These are phyloP conservation scores for Pluvialis apricaria DNA, from an alignment of 2,113 vertebrate genomes.

Conservation along the genomic window DNA sequence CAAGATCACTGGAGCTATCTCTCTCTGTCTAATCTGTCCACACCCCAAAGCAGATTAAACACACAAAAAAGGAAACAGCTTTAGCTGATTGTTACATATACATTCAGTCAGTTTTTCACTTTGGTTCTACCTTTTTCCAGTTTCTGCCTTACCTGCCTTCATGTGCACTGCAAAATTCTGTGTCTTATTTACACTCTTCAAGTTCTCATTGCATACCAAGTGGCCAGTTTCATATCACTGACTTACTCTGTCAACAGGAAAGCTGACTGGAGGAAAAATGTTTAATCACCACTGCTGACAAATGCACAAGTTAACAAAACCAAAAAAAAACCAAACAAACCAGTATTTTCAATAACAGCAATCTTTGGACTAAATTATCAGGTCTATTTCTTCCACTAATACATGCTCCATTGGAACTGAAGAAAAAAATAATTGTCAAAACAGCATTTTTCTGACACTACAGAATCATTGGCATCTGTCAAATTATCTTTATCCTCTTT, in stretches of 20 bases:
- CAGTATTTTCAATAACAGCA: not conserved
- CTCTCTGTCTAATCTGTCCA: not conserved
- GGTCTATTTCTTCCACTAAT: not conserved
- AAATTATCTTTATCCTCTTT: not conserved
- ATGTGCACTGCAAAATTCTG: not conserved
- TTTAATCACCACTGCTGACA: not conserved
- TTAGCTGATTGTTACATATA: not conserved
- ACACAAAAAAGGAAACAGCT: not conserved
- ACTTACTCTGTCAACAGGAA: not conserved
- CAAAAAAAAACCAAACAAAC: too few species aligned
- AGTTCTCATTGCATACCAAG: not conserved
- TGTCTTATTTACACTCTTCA: not conserved
- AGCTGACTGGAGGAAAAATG: not conserved
- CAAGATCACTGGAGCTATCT: not conserved
- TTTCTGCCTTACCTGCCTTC: not conserved
- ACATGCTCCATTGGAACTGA: not conserved
- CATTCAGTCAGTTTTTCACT: not conserved
- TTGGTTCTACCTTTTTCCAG: not conserved
- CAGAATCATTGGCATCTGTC: not conserved
- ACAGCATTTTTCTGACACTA: not conserved
- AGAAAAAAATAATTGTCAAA: not conserved
- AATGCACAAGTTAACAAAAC: not conserved
- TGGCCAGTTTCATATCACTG: not conserved
- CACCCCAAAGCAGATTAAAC: not conserved
- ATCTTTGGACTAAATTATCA: not conserved